Evolutionary conservation across 2,888 invertebrate genomes (phyloP).

Genomic region (Zootermopsis nevadensis): DNA sequence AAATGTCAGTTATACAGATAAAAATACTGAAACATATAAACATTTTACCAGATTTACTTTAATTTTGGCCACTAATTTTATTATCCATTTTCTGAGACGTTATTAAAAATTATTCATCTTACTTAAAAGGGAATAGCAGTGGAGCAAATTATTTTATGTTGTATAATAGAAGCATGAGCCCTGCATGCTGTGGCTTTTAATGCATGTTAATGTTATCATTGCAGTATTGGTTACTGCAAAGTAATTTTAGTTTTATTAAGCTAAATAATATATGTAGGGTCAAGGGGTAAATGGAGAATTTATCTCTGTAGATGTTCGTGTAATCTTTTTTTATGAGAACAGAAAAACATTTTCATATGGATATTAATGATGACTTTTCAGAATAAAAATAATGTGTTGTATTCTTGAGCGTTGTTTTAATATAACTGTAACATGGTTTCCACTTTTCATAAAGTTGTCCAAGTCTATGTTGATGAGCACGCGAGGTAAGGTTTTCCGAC

Average conservation of each 20-base stretch:
- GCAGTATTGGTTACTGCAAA: neutral
- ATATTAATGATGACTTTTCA: no score
- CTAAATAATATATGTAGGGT: no score
- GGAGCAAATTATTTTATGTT: neutral
- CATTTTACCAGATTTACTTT: conserved; percentile 4
- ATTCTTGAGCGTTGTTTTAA: no score
- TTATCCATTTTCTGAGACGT: neutral
- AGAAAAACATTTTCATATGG: no score
- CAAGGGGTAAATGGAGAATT: no score
- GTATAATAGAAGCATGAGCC: conserved; percentile 4
- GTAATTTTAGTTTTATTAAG: neutral
- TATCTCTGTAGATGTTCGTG: no score
- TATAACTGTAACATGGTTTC: no score
- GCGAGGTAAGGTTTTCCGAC: no score
- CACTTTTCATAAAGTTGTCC: no score
- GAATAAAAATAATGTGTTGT: no score
- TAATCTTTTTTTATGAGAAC: no score
- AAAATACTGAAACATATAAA: neutral
- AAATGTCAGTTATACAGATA: neutral
- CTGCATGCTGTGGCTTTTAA: neutral
- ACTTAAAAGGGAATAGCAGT: neutral
- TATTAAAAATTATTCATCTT: neutral
- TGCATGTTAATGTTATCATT: neutral
- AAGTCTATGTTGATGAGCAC: no score
- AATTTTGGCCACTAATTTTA: conserved; percentile 9